phyloP scores from a whole-genome alignment of 2,113 vertebrate species.

The Chaetorhynchus papuensis region DNA sequence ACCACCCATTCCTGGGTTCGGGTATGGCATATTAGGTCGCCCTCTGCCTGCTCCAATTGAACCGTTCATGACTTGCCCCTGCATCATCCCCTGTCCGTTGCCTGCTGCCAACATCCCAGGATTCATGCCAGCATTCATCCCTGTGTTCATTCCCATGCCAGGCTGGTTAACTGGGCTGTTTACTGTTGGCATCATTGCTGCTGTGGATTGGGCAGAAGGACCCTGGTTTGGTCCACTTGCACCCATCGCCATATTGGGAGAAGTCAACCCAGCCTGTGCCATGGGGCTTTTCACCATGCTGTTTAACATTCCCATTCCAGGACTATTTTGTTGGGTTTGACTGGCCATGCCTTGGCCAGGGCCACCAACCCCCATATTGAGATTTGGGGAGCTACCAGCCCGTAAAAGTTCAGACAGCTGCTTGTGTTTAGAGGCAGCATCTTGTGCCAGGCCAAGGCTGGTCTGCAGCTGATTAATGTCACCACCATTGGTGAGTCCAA shows the following conservation, averaged over 20 bases:
- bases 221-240: constrained; percentile 74
- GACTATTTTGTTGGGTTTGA: constrained; percentile 77
- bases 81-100: constrained; percentile 84
- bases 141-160: constrained; percentile 78
- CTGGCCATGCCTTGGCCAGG: constrained; percentile 71
- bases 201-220: constrained; percentile 67
- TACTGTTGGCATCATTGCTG: constrained; percentile 74
- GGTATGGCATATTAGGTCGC: constrained; percentile 82
- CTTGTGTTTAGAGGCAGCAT: constrained; percentile 97
- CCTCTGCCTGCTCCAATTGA: constrained; percentile 85
- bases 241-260: constrained; percentile 73
- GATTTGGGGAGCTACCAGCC: constrained; percentile 79
- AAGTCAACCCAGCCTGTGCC: constrained; percentile 75
- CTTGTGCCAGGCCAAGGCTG: constrained; percentile 86
- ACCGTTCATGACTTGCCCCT: constrained; percentile 92
- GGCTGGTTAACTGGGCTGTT: constrained; percentile 78
- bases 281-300: constrained; percentile 84
- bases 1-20: constrained; percentile 81
- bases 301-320: constrained; percentile 80
- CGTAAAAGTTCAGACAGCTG: constrained; percentile 93
- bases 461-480: constrained; percentile 89
- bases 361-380: constrained; percentile 80
- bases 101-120: constrained; percentile 80
- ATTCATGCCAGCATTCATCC: constrained; percentile 82
- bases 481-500: constrained; percentile 88